These are phyloP conservation scores for Acipenser ruthenus DNA, from an alignment of 2,797 vertebrate species.

Conservation along the genomic window DNA sequence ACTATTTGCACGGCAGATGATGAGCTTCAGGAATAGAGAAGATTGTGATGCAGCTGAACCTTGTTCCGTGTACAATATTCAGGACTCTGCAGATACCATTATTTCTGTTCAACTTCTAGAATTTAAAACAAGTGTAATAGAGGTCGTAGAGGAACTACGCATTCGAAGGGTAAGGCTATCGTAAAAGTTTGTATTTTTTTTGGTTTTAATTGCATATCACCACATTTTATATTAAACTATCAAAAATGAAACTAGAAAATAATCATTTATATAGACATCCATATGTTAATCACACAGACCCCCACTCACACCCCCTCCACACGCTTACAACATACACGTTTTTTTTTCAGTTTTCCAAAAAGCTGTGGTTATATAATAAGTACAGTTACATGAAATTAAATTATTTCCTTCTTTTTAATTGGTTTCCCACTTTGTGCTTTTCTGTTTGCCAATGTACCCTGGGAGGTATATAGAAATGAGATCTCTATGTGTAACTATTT, in stretches of 20 bases:
- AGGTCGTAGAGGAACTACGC: conserved; percentile 80
- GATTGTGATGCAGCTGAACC: conserved; percentile 31
- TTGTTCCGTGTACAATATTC: conserved; percentile 25
- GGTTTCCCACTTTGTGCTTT: conserved; percentile 5
- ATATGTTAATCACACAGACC: no score
- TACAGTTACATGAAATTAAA: background rate
- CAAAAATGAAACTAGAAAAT: background rate
- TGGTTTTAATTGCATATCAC: background rate
- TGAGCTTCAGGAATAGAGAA: conserved; percentile 44
- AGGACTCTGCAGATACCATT: conserved; percentile 55
- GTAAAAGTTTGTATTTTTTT: background rate
- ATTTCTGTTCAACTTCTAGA: conserved; percentile 73
- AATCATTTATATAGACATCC: no score
- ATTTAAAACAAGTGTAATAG: conserved; percentile 79
- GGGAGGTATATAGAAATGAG: conserved; percentile 12
- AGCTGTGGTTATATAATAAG: no score
- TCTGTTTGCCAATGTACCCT: conserved; percentile 18
- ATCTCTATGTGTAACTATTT: conserved; percentile 17
- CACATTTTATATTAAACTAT: background rate
- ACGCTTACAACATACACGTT: no score
- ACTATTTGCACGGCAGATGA: conserved; percentile 23
- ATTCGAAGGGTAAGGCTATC: conserved; percentile 70
- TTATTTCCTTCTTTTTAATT: background rate
- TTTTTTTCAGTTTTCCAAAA: no score
- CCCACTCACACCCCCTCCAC: no score